These are phyloP conservation scores for Meriones psammophilus DNA, from an alignment of 2,797 vertebrate genomes.

Conservation along the genomic window DNA sequence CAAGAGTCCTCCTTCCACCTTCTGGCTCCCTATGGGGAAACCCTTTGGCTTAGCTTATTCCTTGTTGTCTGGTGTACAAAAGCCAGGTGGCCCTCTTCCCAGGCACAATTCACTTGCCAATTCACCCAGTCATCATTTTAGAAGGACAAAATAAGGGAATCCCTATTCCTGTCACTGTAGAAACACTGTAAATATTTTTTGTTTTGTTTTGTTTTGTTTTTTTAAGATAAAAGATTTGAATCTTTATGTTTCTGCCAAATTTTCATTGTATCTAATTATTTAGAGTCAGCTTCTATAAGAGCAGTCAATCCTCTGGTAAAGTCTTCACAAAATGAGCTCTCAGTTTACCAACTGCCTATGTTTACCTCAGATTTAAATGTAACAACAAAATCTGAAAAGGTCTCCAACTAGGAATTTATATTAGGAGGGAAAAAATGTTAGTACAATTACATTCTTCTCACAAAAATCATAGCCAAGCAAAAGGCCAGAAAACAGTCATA, in stretches of 20 bases:
- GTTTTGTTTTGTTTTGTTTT: neutral
- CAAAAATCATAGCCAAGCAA: neutral
- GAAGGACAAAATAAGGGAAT: conserved; percentile 36
- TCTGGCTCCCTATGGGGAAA: neutral
- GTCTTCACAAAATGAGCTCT: neutral
- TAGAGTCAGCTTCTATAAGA: neutral
- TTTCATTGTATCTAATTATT: neutral
- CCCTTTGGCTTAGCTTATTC: conserved; percentile 46
- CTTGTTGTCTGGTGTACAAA: conserved; percentile 15
- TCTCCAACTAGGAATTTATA: neutral
- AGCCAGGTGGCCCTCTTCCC: conserved; percentile 73
- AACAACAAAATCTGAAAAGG: neutral
- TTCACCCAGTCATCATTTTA: conserved; percentile 50
- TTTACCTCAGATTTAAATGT: neutral
- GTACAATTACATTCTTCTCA: neutral
- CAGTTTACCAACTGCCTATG: neutral
- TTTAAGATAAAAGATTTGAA: neutral
- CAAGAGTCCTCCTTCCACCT: neutral
- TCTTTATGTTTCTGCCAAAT: conserved; percentile 13
- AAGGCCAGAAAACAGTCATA: neutral
- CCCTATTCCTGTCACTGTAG: conserved; percentile 34
- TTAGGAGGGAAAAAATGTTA: conserved; percentile 54
- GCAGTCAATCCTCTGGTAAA: neutral
- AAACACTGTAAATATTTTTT: conserved; percentile 5
- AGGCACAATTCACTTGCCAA: conserved; percentile 53